Conservation (phyloP, 2,113 vertebrate genomes). For the Otus sunia region DNA sequence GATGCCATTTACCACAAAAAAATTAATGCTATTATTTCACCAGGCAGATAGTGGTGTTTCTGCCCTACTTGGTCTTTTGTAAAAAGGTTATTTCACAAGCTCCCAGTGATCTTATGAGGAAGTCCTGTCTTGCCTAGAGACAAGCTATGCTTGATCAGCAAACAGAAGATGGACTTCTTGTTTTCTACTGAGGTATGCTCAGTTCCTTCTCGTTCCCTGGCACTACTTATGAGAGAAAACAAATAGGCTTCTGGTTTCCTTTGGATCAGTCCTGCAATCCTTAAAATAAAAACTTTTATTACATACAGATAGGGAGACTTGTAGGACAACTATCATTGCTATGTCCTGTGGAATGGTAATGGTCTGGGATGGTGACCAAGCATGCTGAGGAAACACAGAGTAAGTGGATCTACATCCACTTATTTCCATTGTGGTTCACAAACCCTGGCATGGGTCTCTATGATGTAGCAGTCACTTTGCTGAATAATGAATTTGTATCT, state of each 20-base stretch:
- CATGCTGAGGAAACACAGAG: not conserved
- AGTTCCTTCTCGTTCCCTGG: not conserved
- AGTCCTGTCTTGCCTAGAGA: not conserved
- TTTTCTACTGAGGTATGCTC: not conserved
- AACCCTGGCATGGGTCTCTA: not conserved
- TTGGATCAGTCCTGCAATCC: not conserved
- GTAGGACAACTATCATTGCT: not conserved
- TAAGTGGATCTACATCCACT: not conserved
- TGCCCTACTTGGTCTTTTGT: not conserved
- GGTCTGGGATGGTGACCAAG: not conserved
- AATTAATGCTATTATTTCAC: not conserved
- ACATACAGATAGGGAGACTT: not conserved
- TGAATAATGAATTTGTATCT: not conserved
- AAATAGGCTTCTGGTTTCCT: not conserved
- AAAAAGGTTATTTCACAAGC: not conserved
- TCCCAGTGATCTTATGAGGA: not conserved
- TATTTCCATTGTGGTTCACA: not conserved
- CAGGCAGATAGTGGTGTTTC: not conserved
- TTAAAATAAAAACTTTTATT: not conserved
- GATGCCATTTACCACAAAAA: not conserved
- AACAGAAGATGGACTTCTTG: not conserved
- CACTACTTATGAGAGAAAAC: not conserved
- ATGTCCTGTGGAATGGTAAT: not conserved
- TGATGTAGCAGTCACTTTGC: not conserved
- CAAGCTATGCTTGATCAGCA: not conserved